Evolutionary conservation across 2,113 vertebrate species (phyloP).

Genomic region (Burhinus bistriatus): DNA sequence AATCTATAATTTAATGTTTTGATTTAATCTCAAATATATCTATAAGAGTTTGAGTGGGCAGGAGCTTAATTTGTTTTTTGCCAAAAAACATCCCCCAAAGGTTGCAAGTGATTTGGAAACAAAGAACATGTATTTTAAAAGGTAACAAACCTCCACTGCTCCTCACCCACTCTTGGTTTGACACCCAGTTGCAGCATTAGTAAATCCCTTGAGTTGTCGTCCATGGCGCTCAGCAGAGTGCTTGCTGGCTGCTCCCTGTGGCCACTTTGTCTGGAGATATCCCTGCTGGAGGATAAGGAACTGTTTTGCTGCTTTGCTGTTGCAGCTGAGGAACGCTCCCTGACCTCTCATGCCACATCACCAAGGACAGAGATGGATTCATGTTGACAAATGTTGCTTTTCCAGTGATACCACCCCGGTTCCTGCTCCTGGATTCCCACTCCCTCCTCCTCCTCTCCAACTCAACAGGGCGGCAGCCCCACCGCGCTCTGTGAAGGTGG

Average conservation of each 20-base stretch:
- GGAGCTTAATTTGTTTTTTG: slow-evolving; percentile 29
- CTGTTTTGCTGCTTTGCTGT: not conserved
- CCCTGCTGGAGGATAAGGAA: not conserved
- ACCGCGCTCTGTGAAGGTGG: not conserved
- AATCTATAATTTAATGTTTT: not conserved
- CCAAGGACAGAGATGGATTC: not conserved
- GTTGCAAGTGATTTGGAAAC: slow-evolving; percentile 29
- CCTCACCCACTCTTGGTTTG: not conserved
- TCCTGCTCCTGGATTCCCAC: not conserved
- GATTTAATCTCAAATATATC: slow-evolving; percentile 40
- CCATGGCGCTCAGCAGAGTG: fast-evolving
- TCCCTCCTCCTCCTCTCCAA: not conserved
- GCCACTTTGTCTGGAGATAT: not conserved
- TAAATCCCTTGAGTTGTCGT: not conserved
- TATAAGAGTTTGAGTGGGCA: slow-evolving; percentile 35
- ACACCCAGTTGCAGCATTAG: not conserved
- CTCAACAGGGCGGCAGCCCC: not conserved
- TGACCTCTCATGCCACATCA: not conserved
- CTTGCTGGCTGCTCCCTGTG: not conserved
- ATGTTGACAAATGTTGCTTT: not conserved
- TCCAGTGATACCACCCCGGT: not conserved
- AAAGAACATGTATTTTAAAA: slow-evolving; percentile 59
- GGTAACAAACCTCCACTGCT: not conserved
- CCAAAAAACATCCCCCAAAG: slow-evolving; percentile 37
- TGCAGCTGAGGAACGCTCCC: not conserved